A percentile compares a stretch with the other conserved stretches of the same genome.
Evolutionary conservation across 2,888 invertebrate genomes (phyloP).

Genomic region (Parthenolecanium corni): DNA sequence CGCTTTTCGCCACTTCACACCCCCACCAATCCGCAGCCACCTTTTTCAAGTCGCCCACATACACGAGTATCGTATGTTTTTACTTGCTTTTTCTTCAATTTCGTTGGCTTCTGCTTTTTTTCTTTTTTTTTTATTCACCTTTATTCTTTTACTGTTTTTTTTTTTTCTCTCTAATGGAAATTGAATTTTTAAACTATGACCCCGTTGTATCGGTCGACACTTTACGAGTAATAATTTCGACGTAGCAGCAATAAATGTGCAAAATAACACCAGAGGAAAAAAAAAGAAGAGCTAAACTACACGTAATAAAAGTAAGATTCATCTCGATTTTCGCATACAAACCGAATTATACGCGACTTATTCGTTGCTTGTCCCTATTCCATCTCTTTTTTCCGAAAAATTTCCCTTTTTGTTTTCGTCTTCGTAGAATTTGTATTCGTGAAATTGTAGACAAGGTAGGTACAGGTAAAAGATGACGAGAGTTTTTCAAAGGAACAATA

Average conservation of each 20-base stretch:
- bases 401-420: too few relatives aligned
- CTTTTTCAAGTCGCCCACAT: neutral
- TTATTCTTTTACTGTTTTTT: neutral
- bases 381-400: too few relatives aligned
- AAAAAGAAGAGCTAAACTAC: too few relatives aligned
- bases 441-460: too few relatives aligned
- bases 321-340: neutral
- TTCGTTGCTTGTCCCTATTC: neutral
- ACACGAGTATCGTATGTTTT: neutral
- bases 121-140: neutral
- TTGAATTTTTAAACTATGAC: conserved; percentile 28
- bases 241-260: conserved; percentile 18
- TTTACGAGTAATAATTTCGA: conserved; percentile 25
- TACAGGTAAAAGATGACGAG: too few relatives aligned
- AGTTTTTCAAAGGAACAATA: too few relatives aligned
- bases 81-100: neutral
- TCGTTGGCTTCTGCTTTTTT: neutral
- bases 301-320: conserved; percentile 13
- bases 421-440: too few relatives aligned
- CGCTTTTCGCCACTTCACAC: neutral
- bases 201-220: conserved; percentile 19
- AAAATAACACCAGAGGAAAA: conserved; percentile 4
- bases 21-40: neutral
- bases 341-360: neutral
- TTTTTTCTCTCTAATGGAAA: conserved; percentile 26